These are phyloP conservation scores for Leptopterna dolabrata DNA, from an alignment of 2,888 invertebrate species.

Conservation along the genomic window DNA sequence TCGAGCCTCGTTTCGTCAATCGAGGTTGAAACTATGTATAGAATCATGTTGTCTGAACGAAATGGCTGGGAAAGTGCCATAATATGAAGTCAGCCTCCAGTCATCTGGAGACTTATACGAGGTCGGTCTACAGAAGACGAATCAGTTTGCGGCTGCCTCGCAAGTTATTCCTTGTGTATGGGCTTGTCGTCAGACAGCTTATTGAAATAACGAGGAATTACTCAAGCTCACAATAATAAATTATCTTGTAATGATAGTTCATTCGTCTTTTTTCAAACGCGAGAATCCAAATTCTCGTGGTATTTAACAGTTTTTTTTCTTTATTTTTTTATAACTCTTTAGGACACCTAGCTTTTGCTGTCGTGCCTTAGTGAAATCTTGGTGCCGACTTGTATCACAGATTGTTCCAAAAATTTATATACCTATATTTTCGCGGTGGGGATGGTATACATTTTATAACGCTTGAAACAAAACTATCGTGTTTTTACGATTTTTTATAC, in stretches of 20 bases:
- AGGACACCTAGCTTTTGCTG: background rate
- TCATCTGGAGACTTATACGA: too few relatives aligned
- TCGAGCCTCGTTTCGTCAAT: too few relatives aligned
- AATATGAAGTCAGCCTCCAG: background rate
- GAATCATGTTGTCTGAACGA: background rate
- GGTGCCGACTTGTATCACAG: slow-evolving; percentile 5
- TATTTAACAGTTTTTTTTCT: background rate
- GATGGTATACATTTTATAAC: background rate
- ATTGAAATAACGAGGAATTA: too few relatives aligned
- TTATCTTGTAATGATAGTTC: too few relatives aligned
- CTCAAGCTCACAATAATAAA: too few relatives aligned
- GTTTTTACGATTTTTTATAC: background rate
- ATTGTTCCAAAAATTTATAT: background rate
- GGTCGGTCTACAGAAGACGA: too few relatives aligned
- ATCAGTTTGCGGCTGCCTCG: too few relatives aligned
- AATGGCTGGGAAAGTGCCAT: background rate
- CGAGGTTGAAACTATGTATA: background rate
- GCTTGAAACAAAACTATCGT: background rate
- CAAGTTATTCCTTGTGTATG: too few relatives aligned
- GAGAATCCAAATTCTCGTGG: background rate
- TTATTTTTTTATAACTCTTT: too few relatives aligned
- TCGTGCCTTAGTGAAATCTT: background rate
- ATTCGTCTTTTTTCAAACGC: too few relatives aligned
- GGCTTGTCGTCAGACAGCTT: too few relatives aligned
- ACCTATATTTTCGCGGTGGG: background rate